Base-by-base conservation (phyloP, 2,113 vertebrate species). In the Scomber colias region DNA sequence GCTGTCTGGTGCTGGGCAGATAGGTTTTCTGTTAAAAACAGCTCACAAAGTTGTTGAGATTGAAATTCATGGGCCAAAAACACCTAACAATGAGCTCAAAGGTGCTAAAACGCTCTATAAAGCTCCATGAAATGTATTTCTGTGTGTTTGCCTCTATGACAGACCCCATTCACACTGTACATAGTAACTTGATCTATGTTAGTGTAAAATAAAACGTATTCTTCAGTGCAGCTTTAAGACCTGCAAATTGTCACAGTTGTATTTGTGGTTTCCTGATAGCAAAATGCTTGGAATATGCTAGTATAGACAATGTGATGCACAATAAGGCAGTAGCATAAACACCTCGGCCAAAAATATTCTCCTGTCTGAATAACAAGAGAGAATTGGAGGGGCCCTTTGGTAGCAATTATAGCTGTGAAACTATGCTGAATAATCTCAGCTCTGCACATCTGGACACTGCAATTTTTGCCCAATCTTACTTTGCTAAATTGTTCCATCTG, bases 361-460 rank as follows among this genome's bases (percentile, higher is more conserved):
- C 24, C 24, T 71, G 53, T 83, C 69, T 78, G 67, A 85, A 71
- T 75, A 71, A 90, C 75, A 88, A 83, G 79, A 82, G 75, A 90
- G 84, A 89, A 87, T 87, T 85, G 82, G 48, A 71, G 11, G 12
- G 72, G 51, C 66, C 74, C 75, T 70, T 27, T 86, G 81, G 88
- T 78, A 69, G 64, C 79, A 89, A 79, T 90, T 74, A 84, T 24
- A 81, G 77, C 76, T 21, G 35, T 31, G 79, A 76, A 54, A 24
- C 55, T 54, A 27, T 11, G 27, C 45, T 69, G 61, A 76, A 83
- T 82, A 70, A 79, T 69, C 27, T 75, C 62, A 66, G 71, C 14
- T 71, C 60, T 82, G 82, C 79, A 90, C 87, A 90, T 92, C 90
- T 92, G 90, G 90, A 92, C 51, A 54, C 16, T 53, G 73, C 62